A percentile compares a stretch with the other conserved stretches of the same genome.
phyloP scores from a whole-genome alignment of 2,888 invertebrate genomes.

The Heteropelma amictum region DNA sequence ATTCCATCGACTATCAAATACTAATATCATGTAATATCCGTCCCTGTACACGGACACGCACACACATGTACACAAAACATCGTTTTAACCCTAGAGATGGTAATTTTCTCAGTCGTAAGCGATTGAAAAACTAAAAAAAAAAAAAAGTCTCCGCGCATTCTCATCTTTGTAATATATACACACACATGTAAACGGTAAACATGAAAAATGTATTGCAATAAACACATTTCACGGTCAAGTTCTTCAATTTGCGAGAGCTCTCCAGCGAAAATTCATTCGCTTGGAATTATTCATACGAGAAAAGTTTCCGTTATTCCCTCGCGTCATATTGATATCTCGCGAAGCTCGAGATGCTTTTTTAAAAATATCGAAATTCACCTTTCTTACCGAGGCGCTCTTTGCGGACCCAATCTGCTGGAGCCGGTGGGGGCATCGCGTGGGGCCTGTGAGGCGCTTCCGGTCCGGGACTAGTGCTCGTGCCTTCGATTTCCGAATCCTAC shows the following conservation, averaged over 20 bases:
- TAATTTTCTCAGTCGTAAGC: conserved; percentile 49
- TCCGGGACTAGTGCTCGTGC: conserved; percentile 77
- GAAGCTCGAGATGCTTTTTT: conserved; percentile 70
- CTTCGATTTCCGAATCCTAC: conserved; percentile 76
- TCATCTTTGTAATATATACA: conserved; percentile 17
- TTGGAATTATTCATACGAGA: no score
- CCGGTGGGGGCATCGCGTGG: conserved; percentile 80
- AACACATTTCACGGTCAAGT: neutral
- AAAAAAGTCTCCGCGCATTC: neutral
- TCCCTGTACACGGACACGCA: no score
- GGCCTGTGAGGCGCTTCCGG: conserved; percentile 75
- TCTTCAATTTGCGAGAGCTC: neutral
- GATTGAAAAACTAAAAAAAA: conserved; percentile 16
- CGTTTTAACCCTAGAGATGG: conserved; percentile 35
- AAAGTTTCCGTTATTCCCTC: no score
- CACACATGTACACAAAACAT: conserved; percentile 22
- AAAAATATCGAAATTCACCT: conserved; percentile 97
- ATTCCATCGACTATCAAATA: conserved; percentile 20
- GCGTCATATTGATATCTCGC: no score
- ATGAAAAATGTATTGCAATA: neutral
- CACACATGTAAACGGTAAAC: conserved; percentile 43
- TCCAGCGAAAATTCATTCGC: neutral
- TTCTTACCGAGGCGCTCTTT: conserved; percentile 94
- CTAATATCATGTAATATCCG: conserved; percentile 20
- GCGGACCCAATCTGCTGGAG: conserved; percentile 90